Conservation (phyloP, 2,797 vertebrate species). For the Zenarchopterus dispar region DNA sequence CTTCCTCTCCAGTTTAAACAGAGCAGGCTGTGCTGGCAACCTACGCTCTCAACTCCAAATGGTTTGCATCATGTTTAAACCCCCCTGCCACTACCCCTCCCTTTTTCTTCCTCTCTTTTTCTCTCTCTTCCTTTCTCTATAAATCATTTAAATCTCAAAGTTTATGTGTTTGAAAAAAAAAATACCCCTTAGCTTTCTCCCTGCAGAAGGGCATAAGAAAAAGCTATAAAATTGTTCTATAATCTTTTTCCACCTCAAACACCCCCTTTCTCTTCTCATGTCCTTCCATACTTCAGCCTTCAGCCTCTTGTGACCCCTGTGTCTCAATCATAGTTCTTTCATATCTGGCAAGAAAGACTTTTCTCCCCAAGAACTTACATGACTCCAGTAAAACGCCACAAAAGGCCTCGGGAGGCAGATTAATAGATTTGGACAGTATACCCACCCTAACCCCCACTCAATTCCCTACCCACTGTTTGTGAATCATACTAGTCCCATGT, state of each 20-base stretch:
- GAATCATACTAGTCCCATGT: constrained; percentile 40
- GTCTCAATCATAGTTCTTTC: constrained; percentile 60
- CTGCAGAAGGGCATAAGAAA: constrained; percentile 74
- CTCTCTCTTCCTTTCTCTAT: constrained; percentile 83
- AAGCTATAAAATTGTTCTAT: constrained; percentile 73
- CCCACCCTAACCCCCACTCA: constrained; percentile 2
- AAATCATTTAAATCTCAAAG: constrained; percentile 86
- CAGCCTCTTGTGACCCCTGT: constrained; percentile 56
- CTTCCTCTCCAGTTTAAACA: constrained; percentile 99
- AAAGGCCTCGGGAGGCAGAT: constrained; percentile 49
- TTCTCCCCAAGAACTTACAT: constrained; percentile 36
- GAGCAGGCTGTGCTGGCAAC: constrained; percentile 99
- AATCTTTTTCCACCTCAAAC: constrained; percentile 37
- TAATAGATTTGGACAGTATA: constrained; percentile 36
- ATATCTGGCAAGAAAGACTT: constrained; percentile 50
- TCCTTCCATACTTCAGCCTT: constrained; percentile 29
- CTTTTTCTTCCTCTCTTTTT: constrained; percentile 64
- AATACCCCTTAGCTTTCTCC: constrained; percentile 58
- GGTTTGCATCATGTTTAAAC: constrained; percentile 99
- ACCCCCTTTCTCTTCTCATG: constrained; percentile 14
- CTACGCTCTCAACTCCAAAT: constrained; percentile 94
- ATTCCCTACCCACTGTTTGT: constrained; percentile 20
- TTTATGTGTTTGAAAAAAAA: constrained; percentile 76
- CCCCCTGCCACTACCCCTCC: constrained; percentile 85
- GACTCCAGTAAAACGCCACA: constrained; percentile 58